phyloP scores from a whole-genome alignment of 2,113 vertebrate genomes.

The Anas platyrhynchos region DNA sequence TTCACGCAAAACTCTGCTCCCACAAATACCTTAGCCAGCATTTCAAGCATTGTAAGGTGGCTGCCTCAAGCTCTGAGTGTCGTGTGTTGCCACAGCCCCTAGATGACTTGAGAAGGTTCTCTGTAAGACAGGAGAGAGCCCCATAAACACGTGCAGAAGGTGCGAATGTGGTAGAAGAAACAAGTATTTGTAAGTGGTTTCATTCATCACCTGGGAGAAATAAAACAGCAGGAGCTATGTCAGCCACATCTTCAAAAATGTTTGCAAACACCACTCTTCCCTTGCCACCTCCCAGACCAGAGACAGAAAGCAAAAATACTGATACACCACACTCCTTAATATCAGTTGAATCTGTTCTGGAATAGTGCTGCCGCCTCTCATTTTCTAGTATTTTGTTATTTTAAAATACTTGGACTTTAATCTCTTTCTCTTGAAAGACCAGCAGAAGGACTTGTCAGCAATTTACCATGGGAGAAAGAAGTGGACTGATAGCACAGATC shows the following conservation, averaged over 20 bases:
- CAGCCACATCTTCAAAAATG: neutral
- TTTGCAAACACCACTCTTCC: neutral
- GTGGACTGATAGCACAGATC: neutral
- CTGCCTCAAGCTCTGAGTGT: neutral
- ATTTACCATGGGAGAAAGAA: rapidly evolving
- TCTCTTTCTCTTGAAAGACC: slow-evolving; percentile 11
- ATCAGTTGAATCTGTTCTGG: neutral
- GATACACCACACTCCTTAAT: neutral
- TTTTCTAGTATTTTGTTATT: neutral
- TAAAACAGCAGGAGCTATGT: neutral
- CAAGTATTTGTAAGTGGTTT: neutral
- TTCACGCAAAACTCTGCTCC: neutral
- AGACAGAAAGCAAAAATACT: neutral
- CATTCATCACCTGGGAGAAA: neutral
- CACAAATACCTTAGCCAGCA: neutral
- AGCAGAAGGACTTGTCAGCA: slow-evolving; percentile 19
- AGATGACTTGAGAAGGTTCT: neutral
- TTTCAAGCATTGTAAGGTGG: neutral
- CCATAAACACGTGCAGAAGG: neutral
- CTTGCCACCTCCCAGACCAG: neutral
- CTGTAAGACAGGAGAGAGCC: neutral
- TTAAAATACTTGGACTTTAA: neutral
- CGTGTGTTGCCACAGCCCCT: neutral
- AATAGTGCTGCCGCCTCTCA: neutral
- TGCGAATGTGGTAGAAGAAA: neutral